Base-by-base conservation (phyloP, 2,797 vertebrate species). In the Enteromius radiatus region DNA sequence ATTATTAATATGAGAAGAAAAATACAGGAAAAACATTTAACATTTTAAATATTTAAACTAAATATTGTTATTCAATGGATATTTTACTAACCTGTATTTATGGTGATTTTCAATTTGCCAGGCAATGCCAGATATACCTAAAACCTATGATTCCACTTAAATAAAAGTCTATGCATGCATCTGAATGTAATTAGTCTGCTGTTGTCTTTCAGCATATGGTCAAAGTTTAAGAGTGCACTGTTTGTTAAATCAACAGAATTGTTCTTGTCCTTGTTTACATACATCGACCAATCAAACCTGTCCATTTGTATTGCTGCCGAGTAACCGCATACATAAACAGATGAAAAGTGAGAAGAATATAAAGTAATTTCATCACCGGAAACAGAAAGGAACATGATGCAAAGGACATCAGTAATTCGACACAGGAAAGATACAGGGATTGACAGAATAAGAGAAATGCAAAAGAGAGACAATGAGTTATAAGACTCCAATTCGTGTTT, bases 331-430 rank as follows among this genome's bases (percentile, higher is more conserved):
- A 47, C 21, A 23, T 67, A 77, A 76, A 76, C 49, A 67, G 23
- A 31, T 64, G 17, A 85, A 78, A 75, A 67, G 78, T 70, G 63
- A 74, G 61, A 70, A 63, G 54, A 78, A 85, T 85, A 68, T 82
- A 45, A 65, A 81, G 74, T 65, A 70, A 26, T 63, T 63, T 59
- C 36, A 78, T 41, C 67, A 47, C 79, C 4, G 45, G 45, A 71
- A 63, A 68, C 33, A 78, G 59, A 49, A 31, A 80, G 11, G 36
- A 41, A 61, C 61, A 76, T 65, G 47, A 82, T 21, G 73, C 36
- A 67, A 33, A 74, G 31, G 56, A 64, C 23, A 52, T n/a, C 23
- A 3, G 79, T 74, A 67, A 67, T 82, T 47, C 19, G 21, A 65
- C n/a, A 61, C 21, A 26, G 23, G 14, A 76, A 68, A 69, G 79